These are phyloP conservation scores for Tenebrio molitor DNA, from an alignment of 1,140 invertebrate species.

Conservation along the genomic window DNA sequence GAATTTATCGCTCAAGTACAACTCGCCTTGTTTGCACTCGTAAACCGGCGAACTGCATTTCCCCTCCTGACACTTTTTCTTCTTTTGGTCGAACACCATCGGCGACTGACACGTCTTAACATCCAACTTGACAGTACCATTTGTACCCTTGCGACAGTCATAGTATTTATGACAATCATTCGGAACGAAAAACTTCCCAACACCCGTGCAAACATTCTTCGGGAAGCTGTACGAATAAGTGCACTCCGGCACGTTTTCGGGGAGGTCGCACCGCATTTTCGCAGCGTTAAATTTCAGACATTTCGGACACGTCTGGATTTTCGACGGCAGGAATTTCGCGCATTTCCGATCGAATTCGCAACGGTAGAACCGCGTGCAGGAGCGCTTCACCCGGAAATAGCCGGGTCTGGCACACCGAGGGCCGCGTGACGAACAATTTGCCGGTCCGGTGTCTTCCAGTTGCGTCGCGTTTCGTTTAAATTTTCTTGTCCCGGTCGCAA, in stretches of 20 bases:
- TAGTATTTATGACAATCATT: slow-evolving; percentile 49
- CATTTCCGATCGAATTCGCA: slow-evolving; percentile 35
- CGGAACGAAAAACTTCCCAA: slow-evolving; percentile 48
- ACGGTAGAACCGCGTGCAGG: slow-evolving; percentile 46
- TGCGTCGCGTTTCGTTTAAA: not conserved
- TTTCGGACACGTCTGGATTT: slow-evolving; percentile 32
- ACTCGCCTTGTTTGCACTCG: not conserved
- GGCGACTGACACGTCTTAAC: not conserved
- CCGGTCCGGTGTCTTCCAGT: not conserved
- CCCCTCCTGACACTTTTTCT: not conserved
- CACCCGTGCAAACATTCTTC: slow-evolving; percentile 45
- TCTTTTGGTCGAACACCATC: not conserved
- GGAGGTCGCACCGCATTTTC: slow-evolving; percentile 41
- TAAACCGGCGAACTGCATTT: not conserved
- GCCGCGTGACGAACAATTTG: no score
- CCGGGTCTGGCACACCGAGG: slow-evolving; percentile 36
- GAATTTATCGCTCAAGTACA: slow-evolving; percentile 33
- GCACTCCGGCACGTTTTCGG: slow-evolving; percentile 52
- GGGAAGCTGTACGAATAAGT: not conserved
- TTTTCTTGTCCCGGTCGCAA: no score
- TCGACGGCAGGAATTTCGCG: not conserved
- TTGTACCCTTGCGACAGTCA: slow-evolving; percentile 6
- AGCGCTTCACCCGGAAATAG: slow-evolving; percentile 41
- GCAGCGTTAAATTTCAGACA: slow-evolving; percentile 50
- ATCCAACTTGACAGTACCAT: not conserved